Evolutionary conservation across 2,797 vertebrate genomes (phyloP), one percentile per base, ranked within the genome.

Genomic region (Choloepus didactylus): DNA sequence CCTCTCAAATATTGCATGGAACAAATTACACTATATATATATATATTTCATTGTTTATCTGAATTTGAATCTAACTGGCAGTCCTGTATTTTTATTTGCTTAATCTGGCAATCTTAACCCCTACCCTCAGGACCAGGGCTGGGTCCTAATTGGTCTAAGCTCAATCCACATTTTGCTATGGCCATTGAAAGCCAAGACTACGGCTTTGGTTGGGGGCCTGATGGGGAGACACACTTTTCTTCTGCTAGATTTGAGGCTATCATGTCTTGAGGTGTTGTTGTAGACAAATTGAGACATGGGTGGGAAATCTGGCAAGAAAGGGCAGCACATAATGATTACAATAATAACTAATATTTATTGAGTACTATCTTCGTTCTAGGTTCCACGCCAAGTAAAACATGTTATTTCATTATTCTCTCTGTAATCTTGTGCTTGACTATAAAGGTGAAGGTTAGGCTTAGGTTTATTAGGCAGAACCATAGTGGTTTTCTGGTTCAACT

Each of bases 301-400:
- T 18, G 29, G 70, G 54, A 46, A 23, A 9, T 38, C 41, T 6
- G 5, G 3, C n/a, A 0, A 21, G 60, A 35, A 84, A 76, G 15
- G n/a, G 21, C 0, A 0, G 54, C 38, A 0, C 25, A 4, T 3
- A 1, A 2, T 0, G n/a, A 3, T 4, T 1, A 10, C 8, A 51
- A 66, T 6, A 1, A 15, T 16, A 23, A 14, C 23, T 56, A 9
- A 38, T 54, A 31, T 23, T 16, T n/a, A 19, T 3, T 4, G 23
- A 46, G 77, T 5, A 2, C 59, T 21, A 5, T 25, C 62, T 18
- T 1, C n/a, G 46, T 73, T 59, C 83, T 2, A 12, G 59, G 31
- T 75, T 9, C 38, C 6, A 23, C 10, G 77, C 83, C 56, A 72
- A 60, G 70, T 5, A 6, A 66, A 89, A 18, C 7, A 1, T 3